phyloP scores from a whole-genome alignment of 1,140 invertebrate genomes.

The Aphidius ervi region DNA sequence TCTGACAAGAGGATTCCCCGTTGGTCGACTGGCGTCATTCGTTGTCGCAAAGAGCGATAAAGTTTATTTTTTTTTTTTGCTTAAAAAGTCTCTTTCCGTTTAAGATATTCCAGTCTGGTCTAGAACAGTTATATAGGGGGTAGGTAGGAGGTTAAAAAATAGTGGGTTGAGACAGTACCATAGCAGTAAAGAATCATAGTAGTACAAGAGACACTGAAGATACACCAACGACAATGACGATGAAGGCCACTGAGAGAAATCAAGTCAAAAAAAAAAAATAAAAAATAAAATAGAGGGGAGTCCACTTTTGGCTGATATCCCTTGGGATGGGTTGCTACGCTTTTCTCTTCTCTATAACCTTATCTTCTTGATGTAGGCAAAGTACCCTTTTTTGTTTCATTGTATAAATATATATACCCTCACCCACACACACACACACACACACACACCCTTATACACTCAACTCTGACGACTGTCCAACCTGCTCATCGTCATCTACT shows the following conservation, averaged over 20 bases:
- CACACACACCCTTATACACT: background rate
- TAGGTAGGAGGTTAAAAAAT: slow-evolving; percentile 24
- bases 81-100: slow-evolving; percentile 42
- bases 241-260: too few species aligned
- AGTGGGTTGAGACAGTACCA: too few species aligned
- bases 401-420: background rate
- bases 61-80: slow-evolving; percentile 28
- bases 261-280: too few species aligned
- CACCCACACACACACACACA: too few species aligned
- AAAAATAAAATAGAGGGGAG: slow-evolving; percentile 26
- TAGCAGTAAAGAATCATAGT: too few species aligned
- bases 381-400: slow-evolving; percentile 15
- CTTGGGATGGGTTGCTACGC: slow-evolving; percentile 39
- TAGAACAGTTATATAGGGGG: slow-evolving; percentile 28
- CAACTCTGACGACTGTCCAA: slow-evolving; percentile 1
- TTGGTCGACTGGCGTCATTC: slow-evolving; percentile 4
- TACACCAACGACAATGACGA: too few species aligned
- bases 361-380: slow-evolving; percentile 38
- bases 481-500: too few species aligned
- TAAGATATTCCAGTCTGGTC: slow-evolving; percentile 47
- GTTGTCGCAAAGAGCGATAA: slow-evolving; percentile 13
- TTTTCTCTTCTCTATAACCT: slow-evolving; percentile 33
- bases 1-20: slow-evolving; percentile 4
- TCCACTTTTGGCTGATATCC: slow-evolving; percentile 45
- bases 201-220: too few species aligned